These are phyloP conservation scores for Schizotus pectinicornis DNA, from an alignment of 2,888 invertebrate species.

Conservation along the genomic window DNA sequence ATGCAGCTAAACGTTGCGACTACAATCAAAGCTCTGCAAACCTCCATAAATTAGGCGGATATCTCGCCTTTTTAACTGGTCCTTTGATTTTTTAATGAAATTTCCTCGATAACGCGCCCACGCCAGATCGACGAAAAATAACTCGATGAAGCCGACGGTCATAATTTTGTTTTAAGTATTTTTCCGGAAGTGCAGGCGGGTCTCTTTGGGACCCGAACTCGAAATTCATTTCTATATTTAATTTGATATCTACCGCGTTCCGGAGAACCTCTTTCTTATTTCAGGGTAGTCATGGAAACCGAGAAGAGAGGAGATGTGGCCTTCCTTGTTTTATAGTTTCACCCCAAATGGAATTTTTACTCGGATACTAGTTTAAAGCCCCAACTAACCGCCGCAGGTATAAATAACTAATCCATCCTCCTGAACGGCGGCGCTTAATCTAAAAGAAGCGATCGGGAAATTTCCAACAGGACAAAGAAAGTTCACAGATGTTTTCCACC, in stretches of 20 bases:
- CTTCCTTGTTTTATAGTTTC: slow-evolving; percentile 32
- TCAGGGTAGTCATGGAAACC: slow-evolving; percentile 38
- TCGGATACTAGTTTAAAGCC: neutral
- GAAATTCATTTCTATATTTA: slow-evolving; percentile 53
- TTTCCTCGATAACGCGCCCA: neutral
- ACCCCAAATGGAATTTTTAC: slow-evolving; percentile 25
- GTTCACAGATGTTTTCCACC: too few species aligned
- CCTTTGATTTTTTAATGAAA: slow-evolving; percentile 5
- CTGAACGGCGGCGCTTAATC: too few species aligned
- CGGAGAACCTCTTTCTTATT: slow-evolving; percentile 45
- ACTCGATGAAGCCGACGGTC: slow-evolving; percentile 38
- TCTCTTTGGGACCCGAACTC: slow-evolving; percentile 39
- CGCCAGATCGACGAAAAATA: slow-evolving; percentile 26
- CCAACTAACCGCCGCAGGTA: neutral
- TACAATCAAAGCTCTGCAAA: neutral
- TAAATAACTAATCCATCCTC: too few species aligned
- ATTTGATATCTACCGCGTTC: slow-evolving; percentile 46
- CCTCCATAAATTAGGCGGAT: slow-evolving; percentile 4
- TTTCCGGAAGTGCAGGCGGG: slow-evolving; percentile 42
- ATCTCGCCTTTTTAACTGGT: neutral
- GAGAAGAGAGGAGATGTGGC: slow-evolving; percentile 28
- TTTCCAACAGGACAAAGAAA: too few species aligned
- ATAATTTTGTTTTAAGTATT: slow-evolving; percentile 48
- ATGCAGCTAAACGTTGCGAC: slow-evolving; percentile 17
- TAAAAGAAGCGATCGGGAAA: too few species aligned